Percentiles rank a stretch among this genome's conserved stretches.
phyloP scores from a whole-genome alignment of 2,888 invertebrate species.

The Pristionchus entomophagus region DNA sequence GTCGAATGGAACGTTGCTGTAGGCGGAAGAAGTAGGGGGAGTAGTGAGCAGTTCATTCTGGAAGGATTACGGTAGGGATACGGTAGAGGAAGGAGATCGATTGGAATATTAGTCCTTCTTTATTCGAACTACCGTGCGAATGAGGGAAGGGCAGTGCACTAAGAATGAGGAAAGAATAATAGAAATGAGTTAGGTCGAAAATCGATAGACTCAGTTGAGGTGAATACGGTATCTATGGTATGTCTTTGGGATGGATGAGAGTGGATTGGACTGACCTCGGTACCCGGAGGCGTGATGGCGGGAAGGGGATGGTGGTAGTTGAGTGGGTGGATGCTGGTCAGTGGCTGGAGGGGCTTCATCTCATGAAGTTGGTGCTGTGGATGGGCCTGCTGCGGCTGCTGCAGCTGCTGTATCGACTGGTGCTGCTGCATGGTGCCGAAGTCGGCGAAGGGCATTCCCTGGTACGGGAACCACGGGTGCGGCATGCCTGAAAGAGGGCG shows the following conservation, averaged over 20 bases:
- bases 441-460: neutral
- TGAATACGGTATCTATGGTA: neutral
- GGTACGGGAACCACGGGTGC: neutral
- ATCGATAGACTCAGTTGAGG: neutral
- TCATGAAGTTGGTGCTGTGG: neutral
- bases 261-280: neutral
- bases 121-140: too few species aligned
- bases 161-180: too few species aligned
- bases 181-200: too few species aligned
- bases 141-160: too few species aligned
- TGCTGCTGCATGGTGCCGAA: neutral
- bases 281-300: neutral
- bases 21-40: neutral
- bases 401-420: neutral
- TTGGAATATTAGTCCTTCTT: too few species aligned
- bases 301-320: neutral
- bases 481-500: neutral
- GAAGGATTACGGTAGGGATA: neutral
- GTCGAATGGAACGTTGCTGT: neutral
- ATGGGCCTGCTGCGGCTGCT: neutral
- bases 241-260: neutral
- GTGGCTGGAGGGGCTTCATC: neutral
- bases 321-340: neutral
- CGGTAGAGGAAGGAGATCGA: too few species aligned
- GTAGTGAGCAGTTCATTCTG: neutral